These are phyloP conservation scores for Lepidochitona cinerea DNA, from an alignment of 2,888 invertebrate genomes.

Conservation along the genomic window DNA sequence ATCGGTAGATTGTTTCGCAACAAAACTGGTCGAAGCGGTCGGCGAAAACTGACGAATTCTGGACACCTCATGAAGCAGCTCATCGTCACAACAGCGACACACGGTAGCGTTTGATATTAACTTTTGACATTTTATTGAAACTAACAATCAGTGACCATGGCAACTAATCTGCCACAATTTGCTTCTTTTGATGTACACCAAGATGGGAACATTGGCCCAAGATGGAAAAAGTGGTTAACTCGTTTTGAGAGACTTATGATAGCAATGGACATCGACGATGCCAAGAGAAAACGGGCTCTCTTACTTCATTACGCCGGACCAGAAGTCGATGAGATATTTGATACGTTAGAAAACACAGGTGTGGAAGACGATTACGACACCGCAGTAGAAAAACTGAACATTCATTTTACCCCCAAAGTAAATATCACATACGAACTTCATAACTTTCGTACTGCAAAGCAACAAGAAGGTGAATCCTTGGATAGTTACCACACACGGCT, in stretches of 20 bases:
- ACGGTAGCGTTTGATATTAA: no score
- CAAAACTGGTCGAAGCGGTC: no score
- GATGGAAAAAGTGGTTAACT: constrained; percentile 5
- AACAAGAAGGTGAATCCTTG: constrained; percentile 4
- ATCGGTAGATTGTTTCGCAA: no score
- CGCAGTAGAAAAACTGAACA: not conserved
- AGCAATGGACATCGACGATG: constrained; percentile 1
- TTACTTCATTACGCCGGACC: constrained; percentile 12
- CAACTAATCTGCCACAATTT: not conserved
- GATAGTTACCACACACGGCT: constrained; percentile 11
- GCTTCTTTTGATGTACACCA: not conserved
- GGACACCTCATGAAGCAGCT: no score
- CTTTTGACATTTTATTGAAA: no score
- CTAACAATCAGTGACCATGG: not conserved
- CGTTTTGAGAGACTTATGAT: constrained; percentile 10
- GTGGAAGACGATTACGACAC: not conserved
- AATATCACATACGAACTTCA: constrained; percentile 4
- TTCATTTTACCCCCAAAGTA: constrained; percentile 9
- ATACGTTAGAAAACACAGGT: constrained; percentile 11
- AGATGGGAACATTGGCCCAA: not conserved
- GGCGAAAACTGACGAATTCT: no score
- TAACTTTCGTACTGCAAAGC: constrained; percentile 4
- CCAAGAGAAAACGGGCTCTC: constrained; percentile 1
- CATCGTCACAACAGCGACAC: no score
- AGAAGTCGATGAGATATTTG: constrained; percentile 13